Evolutionary conservation across 2,113 vertebrate species (phyloP), one percentile per base, ranked within the genome.

Genomic region (Rhinichthys klamathensis): DNA sequence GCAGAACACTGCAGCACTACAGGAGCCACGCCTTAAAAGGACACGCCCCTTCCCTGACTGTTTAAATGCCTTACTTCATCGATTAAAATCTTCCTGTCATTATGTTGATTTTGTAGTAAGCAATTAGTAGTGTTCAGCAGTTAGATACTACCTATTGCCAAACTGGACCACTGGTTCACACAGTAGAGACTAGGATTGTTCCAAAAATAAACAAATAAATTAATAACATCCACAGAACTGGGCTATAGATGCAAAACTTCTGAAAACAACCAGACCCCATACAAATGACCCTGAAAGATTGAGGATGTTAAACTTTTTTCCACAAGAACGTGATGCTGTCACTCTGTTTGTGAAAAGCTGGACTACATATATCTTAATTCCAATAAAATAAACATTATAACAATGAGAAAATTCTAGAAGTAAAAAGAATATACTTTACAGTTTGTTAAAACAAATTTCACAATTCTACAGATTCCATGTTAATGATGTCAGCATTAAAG

Each of bases 1-100:
- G 72, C 84, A 84, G 87, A 89, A 25, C 30, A 80, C 77, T 77
- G 87, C 85, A 85, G 56, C 87, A 88, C 27, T 65, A 74, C 44
- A 46, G 32, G 76, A 84, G 89, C 89, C 92, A 92, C 90, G 85
- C 92, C 93, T 91, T 82, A 73, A 84, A 84, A 85, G 46, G 69
- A 56, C 87, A 79, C 81, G n/a, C 44, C 65, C 51, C 51, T 58
- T 35, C 30, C 10, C 30, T 77, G 30, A 32, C 51, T 13, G 51
- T 58, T 35, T 56, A 58, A n/a, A 35, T 18, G 15, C 18, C 2
- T 77, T 58, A 77, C 51, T 21, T 58, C 9, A 58, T 58, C 5
- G 8, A 23, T 56, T 12, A 32, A 54, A 77, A 21, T 76, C 46
- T 54, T 30, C 4, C 27, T 21, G 74, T 21, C 35, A 23, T 70